Percentiles rank a stretch among this genome's conserved stretches.
These are phyloP conservation scores for Platycnemis pennipes DNA, from an alignment of 2,888 invertebrate species.

Conservation along the genomic window DNA sequence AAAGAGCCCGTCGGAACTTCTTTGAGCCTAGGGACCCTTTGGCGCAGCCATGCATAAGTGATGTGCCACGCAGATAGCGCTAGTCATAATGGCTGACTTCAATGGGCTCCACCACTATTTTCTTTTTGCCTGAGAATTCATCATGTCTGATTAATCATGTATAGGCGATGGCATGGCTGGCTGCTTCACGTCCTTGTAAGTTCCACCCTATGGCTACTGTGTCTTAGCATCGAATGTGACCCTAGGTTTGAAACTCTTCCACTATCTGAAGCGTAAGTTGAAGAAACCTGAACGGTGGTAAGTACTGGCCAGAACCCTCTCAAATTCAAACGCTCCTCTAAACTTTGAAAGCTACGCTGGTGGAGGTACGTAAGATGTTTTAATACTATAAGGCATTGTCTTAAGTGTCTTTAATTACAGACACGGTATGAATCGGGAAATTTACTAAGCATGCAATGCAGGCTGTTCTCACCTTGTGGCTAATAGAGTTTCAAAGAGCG, in stretches of 20 bases:
- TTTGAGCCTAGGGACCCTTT: neutral
- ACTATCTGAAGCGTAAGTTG: too few species aligned
- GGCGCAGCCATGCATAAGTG: constrained; percentile 54
- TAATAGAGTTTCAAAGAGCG: too few species aligned
- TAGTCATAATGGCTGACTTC: neutral
- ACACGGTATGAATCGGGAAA: too few species aligned
- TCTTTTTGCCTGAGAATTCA: neutral
- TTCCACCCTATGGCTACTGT: neutral
- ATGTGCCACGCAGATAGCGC: constrained; percentile 43
- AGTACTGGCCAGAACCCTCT: neutral
- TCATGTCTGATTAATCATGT: constrained; percentile 44
- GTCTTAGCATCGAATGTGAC: neutral
- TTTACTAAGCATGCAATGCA: too few species aligned
- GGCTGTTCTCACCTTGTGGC: too few species aligned
- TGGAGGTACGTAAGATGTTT: neutral
- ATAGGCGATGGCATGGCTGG: constrained; percentile 1
- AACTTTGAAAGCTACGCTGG: neutral
- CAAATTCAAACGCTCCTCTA: neutral
- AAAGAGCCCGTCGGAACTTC: neutral
- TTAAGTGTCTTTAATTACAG: too few species aligned
- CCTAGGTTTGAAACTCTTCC: neutral
- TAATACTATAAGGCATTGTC: too few species aligned
- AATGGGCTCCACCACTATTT: neutral
- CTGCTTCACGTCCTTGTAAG: constrained; percentile 22
- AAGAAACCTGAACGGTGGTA: neutral